Evolutionary conservation across 2,797 vertebrate genomes (phyloP).

Genomic region (Esox masquinongy): DNA sequence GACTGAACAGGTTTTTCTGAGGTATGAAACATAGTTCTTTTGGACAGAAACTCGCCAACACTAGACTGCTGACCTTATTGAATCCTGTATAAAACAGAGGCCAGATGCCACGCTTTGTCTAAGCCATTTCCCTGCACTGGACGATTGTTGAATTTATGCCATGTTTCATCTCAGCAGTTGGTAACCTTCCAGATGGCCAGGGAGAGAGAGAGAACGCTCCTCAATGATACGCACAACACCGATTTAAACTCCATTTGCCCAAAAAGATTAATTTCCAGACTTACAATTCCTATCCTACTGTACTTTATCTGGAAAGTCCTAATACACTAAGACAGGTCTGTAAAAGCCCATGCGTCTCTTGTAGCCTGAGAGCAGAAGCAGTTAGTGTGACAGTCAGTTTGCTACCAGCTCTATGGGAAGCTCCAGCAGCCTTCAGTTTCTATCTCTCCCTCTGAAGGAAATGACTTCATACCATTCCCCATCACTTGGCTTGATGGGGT

Average conservation of each 20-base stretch:
- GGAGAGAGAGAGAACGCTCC: not conserved
- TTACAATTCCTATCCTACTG: not conserved
- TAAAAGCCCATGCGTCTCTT: slow-evolving; percentile 33
- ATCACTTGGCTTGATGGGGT: slow-evolving; percentile 16
- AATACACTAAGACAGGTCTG: slow-evolving; percentile 17
- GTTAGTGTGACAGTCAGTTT: slow-evolving; percentile 28
- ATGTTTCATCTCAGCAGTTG: slow-evolving; percentile 33
- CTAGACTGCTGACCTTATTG: not conserved
- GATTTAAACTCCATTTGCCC: slow-evolving; percentile 5
- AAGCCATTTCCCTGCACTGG: not conserved
- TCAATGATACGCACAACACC: slow-evolving; percentile 4
- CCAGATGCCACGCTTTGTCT: not conserved
- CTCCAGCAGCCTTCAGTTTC: slow-evolving; percentile 4
- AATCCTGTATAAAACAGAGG: not conserved
- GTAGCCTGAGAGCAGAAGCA: slow-evolving; percentile 29
- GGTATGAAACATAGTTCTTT: not conserved
- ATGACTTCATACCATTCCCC: slow-evolving; percentile 49
- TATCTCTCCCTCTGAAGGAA: slow-evolving; percentile 38
- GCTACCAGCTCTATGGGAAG: slow-evolving; percentile 22
- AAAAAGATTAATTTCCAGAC: slow-evolving; percentile 3
- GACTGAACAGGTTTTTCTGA: not conserved
- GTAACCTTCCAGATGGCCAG: slow-evolving; percentile 30
- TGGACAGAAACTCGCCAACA: not conserved
- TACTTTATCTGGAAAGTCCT: not conserved
- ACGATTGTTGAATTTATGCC: not conserved